phyloP scores from a whole-genome alignment of 2,888 invertebrate species.

The Dasysyrphus albostriatus region DNA sequence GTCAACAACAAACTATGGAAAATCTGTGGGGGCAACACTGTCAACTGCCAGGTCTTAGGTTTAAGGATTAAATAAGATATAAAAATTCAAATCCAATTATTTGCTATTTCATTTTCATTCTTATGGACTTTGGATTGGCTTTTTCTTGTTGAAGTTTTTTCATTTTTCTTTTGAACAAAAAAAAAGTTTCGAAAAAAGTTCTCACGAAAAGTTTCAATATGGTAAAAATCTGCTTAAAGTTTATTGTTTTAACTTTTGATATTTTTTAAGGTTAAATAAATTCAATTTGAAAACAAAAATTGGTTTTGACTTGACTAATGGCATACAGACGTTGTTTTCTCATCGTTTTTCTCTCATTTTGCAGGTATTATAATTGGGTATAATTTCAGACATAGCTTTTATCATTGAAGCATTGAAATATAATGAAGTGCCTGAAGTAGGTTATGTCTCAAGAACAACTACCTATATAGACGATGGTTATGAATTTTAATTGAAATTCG shows the following conservation, averaged over 20 bases:
- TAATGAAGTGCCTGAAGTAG: not conserved
- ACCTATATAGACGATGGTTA: not conserved
- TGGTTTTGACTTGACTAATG: not conserved
- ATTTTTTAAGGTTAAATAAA: not conserved
- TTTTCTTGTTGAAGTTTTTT: conserved; percentile 15
- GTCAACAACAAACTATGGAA: not conserved
- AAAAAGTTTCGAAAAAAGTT: not conserved
- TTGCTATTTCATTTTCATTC: conserved; percentile 11
- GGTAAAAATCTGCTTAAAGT: conserved; percentile 1
- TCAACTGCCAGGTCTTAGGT: not conserved
- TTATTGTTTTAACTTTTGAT: conserved; percentile 14
- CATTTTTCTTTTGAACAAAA: not conserved
- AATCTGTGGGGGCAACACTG: not conserved
- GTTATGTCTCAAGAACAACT: too few relatives aligned
- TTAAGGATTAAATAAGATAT: conserved; percentile 28
- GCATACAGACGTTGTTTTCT: not conserved
- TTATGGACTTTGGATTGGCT: not conserved
- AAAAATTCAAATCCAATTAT: conserved; percentile 29
- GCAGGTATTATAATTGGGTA: not conserved
- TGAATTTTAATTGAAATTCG: conserved; percentile 28
- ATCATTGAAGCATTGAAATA: not conserved
- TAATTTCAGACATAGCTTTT: not conserved
- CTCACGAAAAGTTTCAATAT: conserved; percentile 16
- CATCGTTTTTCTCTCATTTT: not conserved
- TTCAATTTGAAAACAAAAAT: not conserved